Base-by-base conservation (phyloP, 2,797 vertebrate species). In the Squalus acanthias region DNA sequence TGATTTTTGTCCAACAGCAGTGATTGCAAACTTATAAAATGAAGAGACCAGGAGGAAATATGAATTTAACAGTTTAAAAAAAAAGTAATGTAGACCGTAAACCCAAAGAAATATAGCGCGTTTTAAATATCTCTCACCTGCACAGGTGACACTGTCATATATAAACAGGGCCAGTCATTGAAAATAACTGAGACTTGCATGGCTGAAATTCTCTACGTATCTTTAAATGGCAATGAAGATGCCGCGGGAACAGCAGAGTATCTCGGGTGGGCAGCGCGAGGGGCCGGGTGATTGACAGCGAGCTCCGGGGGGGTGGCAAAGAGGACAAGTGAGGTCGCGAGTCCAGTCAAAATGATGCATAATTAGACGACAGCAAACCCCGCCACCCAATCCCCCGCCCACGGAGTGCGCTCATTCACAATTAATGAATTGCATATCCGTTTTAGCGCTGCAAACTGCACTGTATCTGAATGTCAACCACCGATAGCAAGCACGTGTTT, bases 171-270 rank as follows among this genome's bases (percentile, higher is more conserved):
- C 15, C 7, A 46, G 91, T 69, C 39, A 39, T 93, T 93, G n/a
- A 93, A 93, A 85, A 85, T 85, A 85, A 85, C 46, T 85, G 82
- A 85, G 82, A 69, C 12, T 93, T 46, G 65, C 63, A 39, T 39
- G 33, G 13, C 33, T 92, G 33, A 69, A 93, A 67, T 69, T 69
- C 91, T 67, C 91, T 20, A 67, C 63, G 1, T 69, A 93, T 67
- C 63, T 69, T 93, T 46, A 67, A 69, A 39, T 69, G 39, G 39
- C 39, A 39, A 39, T 39, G 39, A 39, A 17, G 79, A 10, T 82
- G 17, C n/a, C 12, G 79, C 8, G 29, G 26, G 26, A 22, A 76
- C 24, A 76, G 29, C 72, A 29, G 72, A 29, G 9, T 63, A 10
- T 60, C 88, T 8, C 10, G 12, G 60, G 4, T 60, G 60, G 33